Evolutionary conservation across 2,113 vertebrate species (phyloP), one percentile per base, ranked within the genome.

Genomic region (Hyperoodon ampullatus): DNA sequence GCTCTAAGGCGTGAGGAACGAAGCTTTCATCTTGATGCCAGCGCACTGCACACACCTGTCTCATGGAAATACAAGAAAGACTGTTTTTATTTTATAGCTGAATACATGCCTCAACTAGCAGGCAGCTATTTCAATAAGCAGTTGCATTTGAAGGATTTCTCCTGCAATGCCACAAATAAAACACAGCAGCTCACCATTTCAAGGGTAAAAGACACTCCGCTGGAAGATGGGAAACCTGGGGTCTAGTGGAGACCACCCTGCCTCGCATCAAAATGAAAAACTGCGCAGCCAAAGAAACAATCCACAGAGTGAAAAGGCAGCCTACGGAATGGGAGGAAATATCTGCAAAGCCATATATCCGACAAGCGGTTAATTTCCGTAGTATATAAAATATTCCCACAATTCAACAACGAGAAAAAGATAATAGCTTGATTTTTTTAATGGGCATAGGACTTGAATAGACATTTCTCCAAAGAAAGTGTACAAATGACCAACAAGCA

Each of bases 221-320:
- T 18, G 70, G 39, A 53, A 70, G 33, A 55, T 4, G 11, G 50
- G 53, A 16, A 28, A 9, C 50, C n/a, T 16, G 61, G 58, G 14
- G 14, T 44, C 39, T 2, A 60, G 9, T 14, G 61, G 30, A 18
- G 0, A 21, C 35, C 1, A 8, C 30, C 26, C 23, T 3, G 24
- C 63, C 11, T 55, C 18, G 42, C 24, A 16, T 11, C 11, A 26
- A 78, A 66, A 33, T 30, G 65, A 8, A 53, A 23, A 66, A 66
- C 33, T 14, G 60, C 16, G 4, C 10, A 28, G 60, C 72, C 23
- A 28, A 21, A 60, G 33, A 14, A 65, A 77, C 88, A 35, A 35
- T 16, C 14, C 44, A 75, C 39, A 77, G 72, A 39, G 42, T 89
- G 23, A 39, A 90, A 65, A 28, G 18, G 15, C 23, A 26, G 33